Evolutionary conservation across 2,797 vertebrate species (phyloP).

Genomic region (Emydoidea blandingii): DNA sequence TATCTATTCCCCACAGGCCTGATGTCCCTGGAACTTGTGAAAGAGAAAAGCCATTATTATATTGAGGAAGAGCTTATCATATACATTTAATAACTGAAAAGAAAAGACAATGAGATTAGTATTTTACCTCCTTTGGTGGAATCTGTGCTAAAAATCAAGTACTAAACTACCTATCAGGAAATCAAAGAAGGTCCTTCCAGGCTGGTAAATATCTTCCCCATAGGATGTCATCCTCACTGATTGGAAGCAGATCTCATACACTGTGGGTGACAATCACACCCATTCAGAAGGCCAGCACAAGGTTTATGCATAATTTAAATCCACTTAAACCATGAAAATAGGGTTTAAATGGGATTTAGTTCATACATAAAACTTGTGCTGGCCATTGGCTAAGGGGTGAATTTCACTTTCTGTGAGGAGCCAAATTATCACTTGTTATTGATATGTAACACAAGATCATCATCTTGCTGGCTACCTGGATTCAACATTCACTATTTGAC

Average conservation of each 20-base stretch:
- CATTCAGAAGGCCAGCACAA: not conserved
- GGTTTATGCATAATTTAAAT: not conserved
- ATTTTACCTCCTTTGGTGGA: not conserved
- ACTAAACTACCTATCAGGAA: not conserved
- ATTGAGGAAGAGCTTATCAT: not conserved
- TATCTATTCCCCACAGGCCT: not conserved
- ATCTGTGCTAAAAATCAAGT: not conserved
- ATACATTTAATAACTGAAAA: fast-evolving
- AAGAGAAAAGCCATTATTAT: fast-evolving
- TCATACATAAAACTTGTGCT: not conserved
- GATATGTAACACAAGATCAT: fast-evolving
- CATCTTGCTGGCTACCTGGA: not conserved
- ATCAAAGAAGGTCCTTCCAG: not conserved
- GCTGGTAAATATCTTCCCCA: not conserved
- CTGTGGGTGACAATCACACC: not conserved
- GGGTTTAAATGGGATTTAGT: not conserved
- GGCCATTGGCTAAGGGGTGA: not conserved
- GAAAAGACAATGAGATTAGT: not conserved
- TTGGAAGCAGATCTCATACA: not conserved
- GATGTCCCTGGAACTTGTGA: not conserved
- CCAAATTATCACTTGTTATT: not conserved
- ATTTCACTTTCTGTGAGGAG: constrained; percentile 10
- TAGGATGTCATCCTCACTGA: fast-evolving
- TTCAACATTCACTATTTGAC: not conserved
- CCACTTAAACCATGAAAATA: not conserved